Evolutionary conservation across 2,888 invertebrate species (phyloP).

Genomic region (Corbicula japonica): DNA sequence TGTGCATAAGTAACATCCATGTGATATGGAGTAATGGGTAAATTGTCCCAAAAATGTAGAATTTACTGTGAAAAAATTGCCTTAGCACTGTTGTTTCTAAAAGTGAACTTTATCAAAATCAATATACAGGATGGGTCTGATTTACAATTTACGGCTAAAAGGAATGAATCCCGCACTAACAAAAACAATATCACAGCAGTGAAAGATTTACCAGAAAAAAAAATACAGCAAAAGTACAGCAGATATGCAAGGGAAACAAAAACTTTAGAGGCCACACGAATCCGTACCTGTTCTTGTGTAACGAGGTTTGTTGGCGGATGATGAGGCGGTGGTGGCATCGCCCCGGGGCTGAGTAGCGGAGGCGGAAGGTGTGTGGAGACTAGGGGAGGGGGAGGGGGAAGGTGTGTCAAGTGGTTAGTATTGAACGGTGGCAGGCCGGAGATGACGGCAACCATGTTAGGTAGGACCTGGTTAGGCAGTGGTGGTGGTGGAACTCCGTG

Average conservation of each 20-base stretch:
- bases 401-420: slow-evolving; percentile 63
- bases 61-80: too few species aligned
- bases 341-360: slow-evolving; percentile 46
- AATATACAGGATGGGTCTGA: too few species aligned
- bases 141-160: too few species aligned
- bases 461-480: slow-evolving; percentile 64
- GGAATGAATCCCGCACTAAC: too few species aligned
- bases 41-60: too few species aligned
- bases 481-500: slow-evolving; percentile 61
- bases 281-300: slow-evolving; percentile 64
- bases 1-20: too few species aligned
- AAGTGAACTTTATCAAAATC: too few species aligned
- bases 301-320: slow-evolving; percentile 54
- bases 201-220: too few species aligned
- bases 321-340: slow-evolving; percentile 28
- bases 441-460: slow-evolving; percentile 59
- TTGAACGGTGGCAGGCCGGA: slow-evolving; percentile 57
- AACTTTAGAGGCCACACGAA: background rate
- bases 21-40: too few species aligned
- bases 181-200: too few species aligned
- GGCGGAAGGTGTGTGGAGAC: slow-evolving; percentile 53
- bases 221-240: too few species aligned
- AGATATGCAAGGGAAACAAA: slow-evolving; percentile 9
- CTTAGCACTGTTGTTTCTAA: too few species aligned
- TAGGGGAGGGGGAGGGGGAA: slow-evolving; percentile 58